Base-by-base conservation (phyloP, 2,888 invertebrate species). In the Zonitis immaculata region DNA sequence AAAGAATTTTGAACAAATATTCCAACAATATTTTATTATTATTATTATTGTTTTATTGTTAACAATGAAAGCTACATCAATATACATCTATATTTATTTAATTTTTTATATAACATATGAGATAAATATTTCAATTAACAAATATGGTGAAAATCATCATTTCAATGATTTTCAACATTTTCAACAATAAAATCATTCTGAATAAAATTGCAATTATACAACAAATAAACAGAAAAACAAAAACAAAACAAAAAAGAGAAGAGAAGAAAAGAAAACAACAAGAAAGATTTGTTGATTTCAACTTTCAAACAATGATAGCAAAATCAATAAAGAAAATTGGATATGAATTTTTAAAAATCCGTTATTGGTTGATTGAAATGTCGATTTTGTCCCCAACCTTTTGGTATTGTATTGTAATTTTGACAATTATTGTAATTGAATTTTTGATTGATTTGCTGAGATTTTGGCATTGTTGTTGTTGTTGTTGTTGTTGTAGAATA, bases 381-480 rank as follows among this genome's bases (percentile, higher is more conserved):
- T 62, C 81, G 80, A 64, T 81, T 80, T 63, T 86, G 82, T 6
- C 85, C 84, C 90, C 92, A 92, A 1, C 91, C 91, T 27, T 91
- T 82, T 4, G 92, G 87, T 27, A 90, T 89, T 0, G 88, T 89
- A 66, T 92, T 92, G 75, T 90, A 92, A 67, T 89, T 90, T 67
- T 78, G 66, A 12, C 73, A 52, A 42, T 60, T 64, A 51, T 62
- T 66, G 48, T 64, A 69, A 53, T 70, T 69, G 39, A 73, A 52
- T 52, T 66, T 69, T 46, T 66, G 65, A 4, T 67, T 46, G 9
- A 66, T 54, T 45, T 66, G 62, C 14, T 62, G 59, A 50, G 47
- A 9, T 47, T 35, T 27, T 35, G 51, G 42, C 45, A 52, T 9
- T 42, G 50, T 25, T 53, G 52, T 47, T 54, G 42, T n/a, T 54